These are phyloP conservation scores for Phylloscopus whistleri DNA, from an alignment of 2,113 vertebrate genomes.

Conservation along the genomic window DNA sequence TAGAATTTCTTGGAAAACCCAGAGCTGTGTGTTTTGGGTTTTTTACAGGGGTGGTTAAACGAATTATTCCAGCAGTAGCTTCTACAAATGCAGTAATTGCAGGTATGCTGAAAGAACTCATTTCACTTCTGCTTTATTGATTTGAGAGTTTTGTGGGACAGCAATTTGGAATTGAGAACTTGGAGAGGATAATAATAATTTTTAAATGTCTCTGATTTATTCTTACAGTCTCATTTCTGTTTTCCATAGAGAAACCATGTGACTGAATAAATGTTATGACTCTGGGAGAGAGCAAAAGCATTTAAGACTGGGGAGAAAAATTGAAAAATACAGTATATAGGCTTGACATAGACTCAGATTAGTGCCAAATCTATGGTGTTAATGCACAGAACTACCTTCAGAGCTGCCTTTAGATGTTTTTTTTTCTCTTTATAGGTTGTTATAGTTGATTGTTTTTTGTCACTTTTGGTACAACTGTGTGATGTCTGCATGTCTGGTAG, in stretches of 20 bases:
- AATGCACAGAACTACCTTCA: not conserved
- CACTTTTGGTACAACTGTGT: not conserved
- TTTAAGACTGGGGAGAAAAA: not conserved
- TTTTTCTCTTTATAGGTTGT: not conserved
- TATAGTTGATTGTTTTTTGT: not conserved
- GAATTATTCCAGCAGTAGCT: slow-evolving; percentile 97
- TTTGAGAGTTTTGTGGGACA: not conserved
- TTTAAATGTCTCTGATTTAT: not conserved
- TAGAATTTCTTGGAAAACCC: not conserved
- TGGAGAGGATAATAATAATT: not conserved
- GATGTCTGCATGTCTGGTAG: not conserved
- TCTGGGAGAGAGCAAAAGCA: not conserved
- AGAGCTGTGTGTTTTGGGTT: not conserved
- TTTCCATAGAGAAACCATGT: not conserved
- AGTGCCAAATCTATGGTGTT: not conserved
- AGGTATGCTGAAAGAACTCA: slow-evolving; percentile 72
- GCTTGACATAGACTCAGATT: not conserved
- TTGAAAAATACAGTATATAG: not conserved
- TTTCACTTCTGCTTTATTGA: not conserved
- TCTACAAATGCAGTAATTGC: slow-evolving; percentile 97
- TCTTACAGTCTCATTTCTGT: not conserved
- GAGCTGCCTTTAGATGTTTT: not conserved
- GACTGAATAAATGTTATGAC: not conserved
- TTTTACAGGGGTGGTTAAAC: slow-evolving; percentile 89
- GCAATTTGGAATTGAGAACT: not conserved